A percentile compares a stretch with the other conserved stretches of the same genome.
Evolutionary conservation across 2,888 invertebrate species (phyloP).

Genomic region (Erynnis tages): DNA sequence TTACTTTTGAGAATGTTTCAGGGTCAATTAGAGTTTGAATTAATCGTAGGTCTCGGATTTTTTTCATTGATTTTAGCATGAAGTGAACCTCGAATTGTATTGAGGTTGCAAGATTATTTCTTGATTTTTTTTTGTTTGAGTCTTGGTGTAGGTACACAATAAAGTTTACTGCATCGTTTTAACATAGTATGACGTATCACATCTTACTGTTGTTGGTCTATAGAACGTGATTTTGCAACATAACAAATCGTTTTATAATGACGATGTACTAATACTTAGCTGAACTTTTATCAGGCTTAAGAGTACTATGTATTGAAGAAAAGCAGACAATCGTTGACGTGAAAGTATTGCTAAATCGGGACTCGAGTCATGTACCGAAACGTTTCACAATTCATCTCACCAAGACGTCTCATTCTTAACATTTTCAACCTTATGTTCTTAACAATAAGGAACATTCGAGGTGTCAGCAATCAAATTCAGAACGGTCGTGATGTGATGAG

Average conservation of each 20-base stretch:
- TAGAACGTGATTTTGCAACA: neutral
- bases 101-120: too few species aligned
- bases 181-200: too few species aligned
- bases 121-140: too few species aligned
- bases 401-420: neutral
- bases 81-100: too few species aligned
- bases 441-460: neutral
- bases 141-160: too few species aligned
- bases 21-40: too few species aligned
- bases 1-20: too few species aligned
- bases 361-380: constrained; percentile 19
- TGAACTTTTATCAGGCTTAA: constrained; percentile 20
- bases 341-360: constrained; percentile 27
- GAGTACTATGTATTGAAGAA: constrained; percentile 18
- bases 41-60: too few species aligned
- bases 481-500: constrained; percentile 19
- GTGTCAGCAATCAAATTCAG: constrained; percentile 8
- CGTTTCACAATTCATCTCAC: constrained; percentile 13
- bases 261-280: neutral
- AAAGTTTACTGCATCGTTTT: too few species aligned
- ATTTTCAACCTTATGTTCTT: constrained; percentile 2
- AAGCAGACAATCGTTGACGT: constrained; percentile 27
- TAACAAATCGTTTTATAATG: neutral
- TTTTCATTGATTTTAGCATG: too few species aligned
- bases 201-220: too few species aligned